Evolutionary conservation across 2,113 vertebrate genomes (phyloP).

Genomic region (Pituophis catenifer): DNA sequence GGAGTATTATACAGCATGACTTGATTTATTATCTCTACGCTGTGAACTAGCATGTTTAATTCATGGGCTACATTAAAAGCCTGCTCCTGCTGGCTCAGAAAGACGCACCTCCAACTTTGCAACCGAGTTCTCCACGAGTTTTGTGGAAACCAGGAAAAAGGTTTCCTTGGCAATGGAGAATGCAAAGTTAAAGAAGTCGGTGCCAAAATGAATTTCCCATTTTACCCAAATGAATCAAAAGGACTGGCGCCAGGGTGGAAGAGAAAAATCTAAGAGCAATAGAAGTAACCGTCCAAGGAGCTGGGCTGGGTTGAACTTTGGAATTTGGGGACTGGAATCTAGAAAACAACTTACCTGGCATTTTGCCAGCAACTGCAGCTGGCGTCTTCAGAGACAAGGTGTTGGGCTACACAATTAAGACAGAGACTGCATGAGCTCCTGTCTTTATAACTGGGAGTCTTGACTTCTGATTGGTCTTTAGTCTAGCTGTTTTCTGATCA

Average conservation of each 20-base stretch:
- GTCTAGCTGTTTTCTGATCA: background rate
- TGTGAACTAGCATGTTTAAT: conserved; percentile 1
- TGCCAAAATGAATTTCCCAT: background rate
- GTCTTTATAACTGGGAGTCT: background rate
- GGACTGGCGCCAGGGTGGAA: background rate
- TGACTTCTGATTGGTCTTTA: background rate
- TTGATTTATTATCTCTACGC: conserved; percentile 3
- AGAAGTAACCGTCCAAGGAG: background rate
- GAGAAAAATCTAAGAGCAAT: background rate
- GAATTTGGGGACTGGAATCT: background rate
- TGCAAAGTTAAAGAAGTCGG: background rate
- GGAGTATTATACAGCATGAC: background rate
- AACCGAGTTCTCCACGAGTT: background rate
- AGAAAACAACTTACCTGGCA: background rate
- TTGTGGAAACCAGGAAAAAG: background rate
- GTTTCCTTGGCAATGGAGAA: background rate
- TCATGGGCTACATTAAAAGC: conserved; percentile 17
- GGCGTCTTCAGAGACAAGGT: background rate
- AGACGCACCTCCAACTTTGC: background rate
- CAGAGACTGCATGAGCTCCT: background rate
- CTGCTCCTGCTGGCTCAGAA: background rate
- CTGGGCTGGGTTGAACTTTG: background rate
- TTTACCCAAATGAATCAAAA: background rate
- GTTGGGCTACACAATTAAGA: background rate
- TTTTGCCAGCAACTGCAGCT: background rate